Evolutionary conservation across 1,140 invertebrate species (phyloP), one percentile per base, ranked within the genome.

Genomic region (Ooceraea biroi): DNA sequence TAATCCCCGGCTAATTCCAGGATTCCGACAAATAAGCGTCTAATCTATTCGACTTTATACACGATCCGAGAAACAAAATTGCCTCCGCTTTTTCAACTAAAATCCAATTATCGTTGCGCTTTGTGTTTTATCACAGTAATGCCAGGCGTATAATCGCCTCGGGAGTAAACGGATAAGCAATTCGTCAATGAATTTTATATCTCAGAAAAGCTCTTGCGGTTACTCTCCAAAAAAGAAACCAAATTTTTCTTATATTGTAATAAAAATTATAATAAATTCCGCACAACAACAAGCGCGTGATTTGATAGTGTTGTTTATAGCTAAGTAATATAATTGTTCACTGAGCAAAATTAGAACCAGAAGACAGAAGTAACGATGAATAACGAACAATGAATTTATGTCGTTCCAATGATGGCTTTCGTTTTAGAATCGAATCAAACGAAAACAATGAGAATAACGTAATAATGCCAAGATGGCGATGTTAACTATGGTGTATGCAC

Each of bases 381-480:
- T 77, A 77, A 77, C 52, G 46, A 50, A 17, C 60, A 8, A 4
- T 66, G 14, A 77, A 77, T 77, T 74, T 66, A 66, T 66, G 41
- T 66, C 74, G 48, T 66, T 66, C 30, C 52, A 25, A 77, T 41
- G 30, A 12, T 22, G 36, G 10, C 14, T 22, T 10, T 27, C 61
- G 50, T 52, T 66, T 27, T 27, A 14, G 14, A 0, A 22, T 27
- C 17, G 71, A 74, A 27, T 27, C 61, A 12, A 66, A 36, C 48
- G 19, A 22, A 55, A 46, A 77, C 60, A 77, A 77, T 77, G 46
- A 41, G 46, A 77, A 22, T 19, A 36, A 3, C 46, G 44, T 41
- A 41, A 66, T 66, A 77, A 77, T 66, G 30, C 46, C 61, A 66
- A 66, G 61, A 77, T 1, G 14, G 30, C 46, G 12, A 4, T n/a